Conservation (phyloP, 2,113 vertebrate genomes). For the Cottus gobio region DNA sequence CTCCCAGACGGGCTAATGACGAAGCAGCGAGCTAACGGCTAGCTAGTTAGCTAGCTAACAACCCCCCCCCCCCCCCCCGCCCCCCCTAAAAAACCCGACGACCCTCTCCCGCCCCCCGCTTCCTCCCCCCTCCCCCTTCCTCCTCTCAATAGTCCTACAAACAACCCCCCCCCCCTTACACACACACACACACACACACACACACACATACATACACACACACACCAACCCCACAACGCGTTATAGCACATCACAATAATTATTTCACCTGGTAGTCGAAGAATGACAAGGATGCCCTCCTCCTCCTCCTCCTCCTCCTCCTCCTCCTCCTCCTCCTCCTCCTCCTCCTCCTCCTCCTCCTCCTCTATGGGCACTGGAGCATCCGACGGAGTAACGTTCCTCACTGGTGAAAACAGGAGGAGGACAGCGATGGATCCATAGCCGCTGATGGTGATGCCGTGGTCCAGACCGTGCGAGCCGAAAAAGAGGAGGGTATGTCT, state of each 20-base stretch:
- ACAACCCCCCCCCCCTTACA: neutral
- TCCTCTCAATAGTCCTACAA: neutral
- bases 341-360: conserved; percentile 44
- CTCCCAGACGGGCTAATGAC: conserved; percentile 66
- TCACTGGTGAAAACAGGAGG: conserved; percentile 58
- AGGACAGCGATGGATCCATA: conserved; percentile 72
- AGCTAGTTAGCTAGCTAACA: conserved; percentile 44
- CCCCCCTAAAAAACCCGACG: conserved; percentile 1
- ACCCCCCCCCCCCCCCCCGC: conserved; percentile 1
- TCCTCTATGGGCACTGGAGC: conserved; percentile 70
- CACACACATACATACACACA: no score
- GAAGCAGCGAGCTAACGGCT: conserved; percentile 39
- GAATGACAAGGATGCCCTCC: conserved; percentile 67
- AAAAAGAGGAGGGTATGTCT: conserved; percentile 2
- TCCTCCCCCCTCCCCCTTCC: neutral
- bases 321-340: conserved; percentile 44
- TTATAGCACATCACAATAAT: neutral
- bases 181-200: neutral
- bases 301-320: conserved; percentile 36
- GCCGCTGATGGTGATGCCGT: conserved; percentile 39
- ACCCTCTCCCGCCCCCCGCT: neutral
- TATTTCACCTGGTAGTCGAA: conserved; percentile 73
- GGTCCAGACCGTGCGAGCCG: conserved; percentile 29
- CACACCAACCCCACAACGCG: neutral
- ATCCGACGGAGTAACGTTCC: conserved; percentile 69